Base-by-base conservation (phyloP, 2,797 vertebrate species). In the Tapera naevia region DNA sequence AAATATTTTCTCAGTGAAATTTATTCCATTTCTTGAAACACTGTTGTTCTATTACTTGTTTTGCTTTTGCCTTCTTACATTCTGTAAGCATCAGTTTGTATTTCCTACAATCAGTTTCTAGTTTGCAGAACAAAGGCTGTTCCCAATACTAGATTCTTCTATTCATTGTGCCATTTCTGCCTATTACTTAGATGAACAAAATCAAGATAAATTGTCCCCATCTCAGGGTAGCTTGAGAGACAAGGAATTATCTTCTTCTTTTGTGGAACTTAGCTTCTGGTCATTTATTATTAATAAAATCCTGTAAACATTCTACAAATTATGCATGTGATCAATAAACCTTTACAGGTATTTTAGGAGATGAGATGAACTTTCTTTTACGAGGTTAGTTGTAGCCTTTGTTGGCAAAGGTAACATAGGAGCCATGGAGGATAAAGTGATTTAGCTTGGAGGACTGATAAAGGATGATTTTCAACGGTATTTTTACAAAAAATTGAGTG, bases 261-360 rank as follows among this genome's bases (percentile, higher is more conserved):
- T 14, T 72, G 64, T 79, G 24, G 39, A 90, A 80, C 23, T 39
- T 72, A 43, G 28, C 35, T 91, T 91, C 75, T 81, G 28, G 67
- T 75, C 5, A 79, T 89, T 65, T 88, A 78, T 94, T 94, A 86
- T 84, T 86, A 96, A 91, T 32, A 89, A 69, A 86, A 66, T 78
- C 62, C 27, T 91, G 18, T 54, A 95, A 94, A 79, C 25, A 64
- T 48, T 86, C 64, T 71, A 85, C 33, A 75, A 71, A 73, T 81
- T 81, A 66, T n/a, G 62, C 35, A 69, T 78, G 37, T 62, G 13
- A 57, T 66, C 78, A 87, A 71, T 94, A 94, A 89, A 48, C 12
- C 4, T 74, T 78, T 51, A 65, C 39, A 46, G 14, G 25, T 74
- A 54, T 78, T 85, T 89, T 62, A 80, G 27, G 32, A 81, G 18